Evolutionary conservation across 1,140 invertebrate genomes (phyloP).

Genomic region (Scaptomyza graminum): DNA sequence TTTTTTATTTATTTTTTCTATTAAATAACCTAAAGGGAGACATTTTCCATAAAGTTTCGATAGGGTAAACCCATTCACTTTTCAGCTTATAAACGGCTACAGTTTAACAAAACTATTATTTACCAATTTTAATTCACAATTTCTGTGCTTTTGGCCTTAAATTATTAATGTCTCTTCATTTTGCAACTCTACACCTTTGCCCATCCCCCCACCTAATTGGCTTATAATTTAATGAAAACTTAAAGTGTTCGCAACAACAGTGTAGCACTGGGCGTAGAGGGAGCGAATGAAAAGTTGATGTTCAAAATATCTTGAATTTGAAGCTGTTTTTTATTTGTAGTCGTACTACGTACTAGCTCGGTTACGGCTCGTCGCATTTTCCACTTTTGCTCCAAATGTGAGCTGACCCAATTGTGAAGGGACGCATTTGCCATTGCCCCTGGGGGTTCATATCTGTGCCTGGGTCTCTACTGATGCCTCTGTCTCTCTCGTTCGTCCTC

Average conservation of each 20-base stretch:
- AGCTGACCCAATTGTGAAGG: slow-evolving; percentile 72
- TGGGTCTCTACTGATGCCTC: background rate
- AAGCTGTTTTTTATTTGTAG: slow-evolving; percentile 46
- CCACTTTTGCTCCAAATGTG: slow-evolving; percentile 70
- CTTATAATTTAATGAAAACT: slow-evolving; percentile 30
- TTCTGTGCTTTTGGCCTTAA: too few relatives aligned
- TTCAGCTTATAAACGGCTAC: too few relatives aligned
- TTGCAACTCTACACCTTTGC: background rate
- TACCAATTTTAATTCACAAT: too few relatives aligned
- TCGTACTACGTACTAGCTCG: slow-evolving; percentile 27
- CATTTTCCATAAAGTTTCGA: too few relatives aligned
- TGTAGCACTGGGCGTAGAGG: too few relatives aligned
- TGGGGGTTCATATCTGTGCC: slow-evolving; percentile 38
- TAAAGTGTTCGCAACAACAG: slow-evolving; percentile 18
- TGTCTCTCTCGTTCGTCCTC: too few relatives aligned
- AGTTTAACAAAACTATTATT: too few relatives aligned
- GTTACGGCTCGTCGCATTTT: slow-evolving; percentile 65
- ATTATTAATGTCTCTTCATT: slow-evolving; percentile 10
- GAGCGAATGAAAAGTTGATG: background rate
- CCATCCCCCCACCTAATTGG: background rate
- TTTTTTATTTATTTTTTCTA: too few relatives aligned
- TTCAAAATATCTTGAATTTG: slow-evolving; percentile 51
- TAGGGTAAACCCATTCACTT: too few relatives aligned
- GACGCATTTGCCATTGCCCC: slow-evolving; percentile 35
- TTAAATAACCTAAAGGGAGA: too few relatives aligned